Evolutionary conservation across 2,797 vertebrate genomes (phyloP), one percentile per base, ranked within the genome.

Genomic region (Buphagus erythrorhynchus): DNA sequence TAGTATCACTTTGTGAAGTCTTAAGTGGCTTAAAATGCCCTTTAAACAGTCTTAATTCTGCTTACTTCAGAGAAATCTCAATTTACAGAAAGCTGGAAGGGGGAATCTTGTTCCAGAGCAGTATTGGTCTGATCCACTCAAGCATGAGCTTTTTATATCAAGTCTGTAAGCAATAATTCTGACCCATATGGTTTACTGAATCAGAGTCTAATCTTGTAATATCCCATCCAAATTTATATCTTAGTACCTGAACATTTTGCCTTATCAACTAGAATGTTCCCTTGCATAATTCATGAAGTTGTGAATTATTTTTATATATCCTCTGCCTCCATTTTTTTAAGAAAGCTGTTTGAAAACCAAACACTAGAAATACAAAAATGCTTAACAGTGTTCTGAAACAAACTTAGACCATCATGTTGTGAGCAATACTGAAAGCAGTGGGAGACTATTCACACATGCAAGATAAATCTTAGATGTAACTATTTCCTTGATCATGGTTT

Each of bases 281-380:
- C 54, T 73, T 95, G 93, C 35, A 96, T 88, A 93, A 97, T 94
- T 97, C 68, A 95, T 91, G 85, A 92, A 59, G 52, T 28, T 74
- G 12, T 82, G 36, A 74, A 94, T 83, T 93, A 77, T 90, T 94
- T 93, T 96, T 93, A 68, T 75, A 80, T 66, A 78, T 59, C 28
- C 35, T 93, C 31, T 73, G 29, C 48, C 49, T 91, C 28, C 55
- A 45, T 31, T 79, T 88, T 74, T 52, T 69, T 68, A 18, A 16
- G 63, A 46, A 72, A 63, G n/a, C 14, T 29, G 40, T 86, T 85
- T 87, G 40, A 61, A 91, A 90, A 75, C 13, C 28, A 65, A 78
- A 75, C n/a, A 57, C 18, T 67, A 78, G 63, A 69, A 86, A 94
- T 89, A 6, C 22, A 66, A 84, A 94, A 79, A 82, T 3, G 6